Evolutionary conservation across 1,140 invertebrate genomes (phyloP).

Genomic region (Alviniconcha marisindica): DNA sequence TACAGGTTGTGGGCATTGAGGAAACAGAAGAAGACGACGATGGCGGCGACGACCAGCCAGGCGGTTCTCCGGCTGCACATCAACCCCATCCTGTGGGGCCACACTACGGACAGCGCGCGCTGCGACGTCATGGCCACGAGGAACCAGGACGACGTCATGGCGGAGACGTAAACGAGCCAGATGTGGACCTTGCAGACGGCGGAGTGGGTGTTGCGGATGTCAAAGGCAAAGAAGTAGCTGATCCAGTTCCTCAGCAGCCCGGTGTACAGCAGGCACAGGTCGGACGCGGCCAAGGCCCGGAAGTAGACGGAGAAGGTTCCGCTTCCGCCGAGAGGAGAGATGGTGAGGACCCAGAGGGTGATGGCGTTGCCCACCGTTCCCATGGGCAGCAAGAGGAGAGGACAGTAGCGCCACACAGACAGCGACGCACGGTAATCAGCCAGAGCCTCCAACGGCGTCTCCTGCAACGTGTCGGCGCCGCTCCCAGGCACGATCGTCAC

Average conservation of each 20-base stretch:
- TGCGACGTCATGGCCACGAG: constrained; percentile 60
- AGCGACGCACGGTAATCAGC: background rate
- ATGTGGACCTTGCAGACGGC: constrained; percentile 52
- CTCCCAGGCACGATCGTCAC: too few relatives aligned
- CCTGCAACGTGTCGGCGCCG: too few relatives aligned
- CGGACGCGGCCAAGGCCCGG: constrained; percentile 48
- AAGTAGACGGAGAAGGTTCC: constrained; percentile 53
- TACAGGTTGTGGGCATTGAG: constrained; percentile 43
- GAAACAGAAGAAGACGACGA: background rate
- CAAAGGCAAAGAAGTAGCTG: constrained; percentile 46
- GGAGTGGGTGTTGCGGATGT: constrained; percentile 43
- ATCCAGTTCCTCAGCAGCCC: constrained; percentile 60
- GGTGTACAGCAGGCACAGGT: constrained; percentile 51
- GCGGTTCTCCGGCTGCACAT: constrained; percentile 44
- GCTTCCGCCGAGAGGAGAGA: background rate
- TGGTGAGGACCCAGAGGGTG: constrained; percentile 41
- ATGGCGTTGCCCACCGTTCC: constrained; percentile 49
- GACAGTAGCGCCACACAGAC: constrained; percentile 3
- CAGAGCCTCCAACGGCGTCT: too few relatives aligned
- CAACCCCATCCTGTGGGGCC: constrained; percentile 48
- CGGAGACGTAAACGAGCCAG: constrained; percentile 47
- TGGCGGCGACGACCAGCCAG: background rate
- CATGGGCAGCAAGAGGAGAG: constrained; percentile 44
- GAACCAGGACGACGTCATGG: constrained; percentile 56
- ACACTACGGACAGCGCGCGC: constrained; percentile 53